Evolutionary conservation across 1,140 invertebrate species (phyloP).

Genomic region (Melitaea cinxia): DNA sequence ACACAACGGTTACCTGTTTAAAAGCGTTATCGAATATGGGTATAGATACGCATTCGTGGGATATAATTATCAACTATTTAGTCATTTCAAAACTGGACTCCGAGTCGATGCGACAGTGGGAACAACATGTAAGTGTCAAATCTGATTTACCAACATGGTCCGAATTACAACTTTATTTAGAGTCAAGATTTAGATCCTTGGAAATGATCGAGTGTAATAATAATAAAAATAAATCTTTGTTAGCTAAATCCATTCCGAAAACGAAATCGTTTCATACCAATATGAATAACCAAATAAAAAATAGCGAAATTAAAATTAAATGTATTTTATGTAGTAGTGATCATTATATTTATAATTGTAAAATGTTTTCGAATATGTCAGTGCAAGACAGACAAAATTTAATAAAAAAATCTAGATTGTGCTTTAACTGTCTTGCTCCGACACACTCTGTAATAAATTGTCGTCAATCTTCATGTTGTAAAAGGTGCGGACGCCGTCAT

Average conservation of each 20-base stretch:
- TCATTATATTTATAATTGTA: conserved; percentile 44
- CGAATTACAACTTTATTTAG: conserved; percentile 36
- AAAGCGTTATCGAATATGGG: too few species aligned
- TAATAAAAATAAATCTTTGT: too few species aligned
- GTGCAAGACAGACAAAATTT: conserved; percentile 37
- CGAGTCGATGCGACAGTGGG: conserved; percentile 41
- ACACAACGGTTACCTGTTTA: too few species aligned
- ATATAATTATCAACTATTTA: conserved; percentile 37
- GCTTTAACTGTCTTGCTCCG: conserved; percentile 47
- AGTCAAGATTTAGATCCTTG: conserved; percentile 36
- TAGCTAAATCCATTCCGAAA: too few species aligned
- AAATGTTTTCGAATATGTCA: conserved; percentile 34
- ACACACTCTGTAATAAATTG: conserved; percentile 39
- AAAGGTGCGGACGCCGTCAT: conserved; percentile 4
- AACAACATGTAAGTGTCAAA: conserved; percentile 16
- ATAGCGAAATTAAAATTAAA: not conserved
- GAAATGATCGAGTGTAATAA: too few species aligned
- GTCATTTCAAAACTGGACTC: conserved; percentile 42
- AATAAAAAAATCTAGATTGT: conserved; percentile 40
- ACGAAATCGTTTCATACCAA: too few species aligned
- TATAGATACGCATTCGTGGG: conserved; percentile 17
- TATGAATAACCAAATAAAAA: too few species aligned
- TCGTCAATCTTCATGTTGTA: conserved; percentile 14
- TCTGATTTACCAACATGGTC: conserved; percentile 36
- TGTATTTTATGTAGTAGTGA: conserved; percentile 40